Evolutionary conservation across 37 sponge, comb jelly and placozoan species (phyloP), one percentile per base, ranked within the genome.

Genomic region (Tethya wilhelma): DNA sequence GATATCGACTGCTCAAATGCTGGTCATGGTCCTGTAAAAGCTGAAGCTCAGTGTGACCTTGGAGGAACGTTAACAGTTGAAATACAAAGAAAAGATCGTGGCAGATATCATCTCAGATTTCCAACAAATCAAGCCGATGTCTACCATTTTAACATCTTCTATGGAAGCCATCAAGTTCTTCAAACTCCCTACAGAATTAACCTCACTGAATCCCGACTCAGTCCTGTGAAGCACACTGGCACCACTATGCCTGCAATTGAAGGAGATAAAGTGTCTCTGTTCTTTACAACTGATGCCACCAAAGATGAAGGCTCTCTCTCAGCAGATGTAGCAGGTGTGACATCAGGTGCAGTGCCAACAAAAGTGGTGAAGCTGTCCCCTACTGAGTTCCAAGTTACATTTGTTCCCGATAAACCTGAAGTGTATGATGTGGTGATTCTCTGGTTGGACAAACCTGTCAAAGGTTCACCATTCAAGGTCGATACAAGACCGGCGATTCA

Each of bases 111-210:
- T 36, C 58, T 84, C 32, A 74, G 66, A 33, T 86, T 86, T 57
- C 66, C 66, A 29, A 74, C 87, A 4, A 41, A 62, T 5, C 59
- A 86, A 66, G 56, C 56, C 20, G 87, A 86, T 57, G 67, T 78
- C 38, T 86, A 86, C 67, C 38, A 72, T 31, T 78, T 88, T 45
- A 31, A 42, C 3, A 53, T 86, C 14, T 33, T 34, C 23, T 85
- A 78, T 60, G 86, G 79, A 60, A 76, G 74, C 22, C 20, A 58
- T 5, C 89, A 82, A 23, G 80, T 91, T 0, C 49, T 65, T 8
- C 85, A 89, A 4, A 66, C 82, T 43, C 93, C 93, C 0, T 91
- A 88, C 77, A 79, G 73, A 38, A 64, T 89, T 53, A 86, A 86
- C 41, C 53, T 86, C 1, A 14, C 73, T 1, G 58, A 79, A n/a